Base-by-base conservation (phyloP, 2,888 invertebrate species). In the Lobophora halterata region DNA sequence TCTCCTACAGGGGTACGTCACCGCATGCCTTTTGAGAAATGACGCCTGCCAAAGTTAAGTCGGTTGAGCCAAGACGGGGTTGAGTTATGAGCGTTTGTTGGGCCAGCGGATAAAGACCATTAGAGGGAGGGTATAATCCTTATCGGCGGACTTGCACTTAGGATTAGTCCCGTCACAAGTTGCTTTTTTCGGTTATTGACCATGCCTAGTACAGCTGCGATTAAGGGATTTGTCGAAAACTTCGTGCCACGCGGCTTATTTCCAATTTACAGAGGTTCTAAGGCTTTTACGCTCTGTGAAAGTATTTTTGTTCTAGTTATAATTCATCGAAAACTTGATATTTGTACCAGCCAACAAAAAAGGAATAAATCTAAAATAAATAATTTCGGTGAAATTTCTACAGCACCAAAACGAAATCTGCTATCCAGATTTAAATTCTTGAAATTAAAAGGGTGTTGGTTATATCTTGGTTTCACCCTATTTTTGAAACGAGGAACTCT, bases 41-140 rank as follows among this genome's bases (percentile, higher is more conserved):
- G 86, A 87, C 82, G 86, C 68, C 83, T 86, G 85, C 86, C 86
- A 83, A 86, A 86, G 81, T 78, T 86, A 86, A 86, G 86, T 83
- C 86, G 85, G 78, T 81, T 82, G 80, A 83, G 85, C 80, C 79
- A 79, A 79, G 78, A 79, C 78, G 81, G 77, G 68, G 67, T 67
- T 83, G 85, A 86, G 74, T 85, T 86, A 86, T 85, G 80, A 75
- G 70, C 82, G 79, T 79, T 86, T 87, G 86, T 85, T 82, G 81
- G 79, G 78, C 76, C 70, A 72, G 66, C 74, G 86, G 86, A 85
- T 86, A 79, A 78, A 79, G 79, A 68, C 86, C 86, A 86, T 87
- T 87, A 87, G 82, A 77, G 74, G 71, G 68, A 66, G 65, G 65
- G 75, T 62, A 73, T 85, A 87, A 87, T 86, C 87, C 86, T 86